phyloP scores from a whole-genome alignment of 2,113 vertebrate species.

The Lampris megalopsis region DNA sequence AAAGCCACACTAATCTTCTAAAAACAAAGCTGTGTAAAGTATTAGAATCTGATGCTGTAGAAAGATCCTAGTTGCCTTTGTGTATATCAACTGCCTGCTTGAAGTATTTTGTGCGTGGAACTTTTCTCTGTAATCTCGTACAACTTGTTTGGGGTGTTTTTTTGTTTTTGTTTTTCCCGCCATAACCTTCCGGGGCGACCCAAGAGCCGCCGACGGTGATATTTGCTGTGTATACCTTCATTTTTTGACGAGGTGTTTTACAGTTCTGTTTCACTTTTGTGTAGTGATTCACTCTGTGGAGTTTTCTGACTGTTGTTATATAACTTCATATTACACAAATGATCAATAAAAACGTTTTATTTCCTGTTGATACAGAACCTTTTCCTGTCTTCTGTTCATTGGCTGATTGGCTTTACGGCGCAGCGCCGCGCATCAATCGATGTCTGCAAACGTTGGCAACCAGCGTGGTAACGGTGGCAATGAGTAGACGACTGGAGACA shows the following conservation, averaged over 20 bases:
- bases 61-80: slow-evolving; percentile 99
- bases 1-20: slow-evolving; percentile 90
- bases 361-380: slow-evolving; percentile 94
- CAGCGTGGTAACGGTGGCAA: too few relatives aligned
- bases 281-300: slow-evolving; percentile 98
- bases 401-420: too few relatives aligned
- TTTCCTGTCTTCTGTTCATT: slow-evolving; percentile 59
- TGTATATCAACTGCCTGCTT: slow-evolving; percentile 99
- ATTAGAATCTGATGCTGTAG: slow-evolving; percentile 98
- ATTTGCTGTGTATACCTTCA: slow-evolving; percentile 98
- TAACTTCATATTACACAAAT: slow-evolving; percentile 97
- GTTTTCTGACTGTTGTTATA: slow-evolving; percentile 99
- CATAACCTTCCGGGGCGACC: slow-evolving; percentile 88
- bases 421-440: too few relatives aligned
- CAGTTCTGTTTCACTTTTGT: slow-evolving; percentile 97
- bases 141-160: slow-evolving; percentile 95
- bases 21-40: slow-evolving; percentile 96
- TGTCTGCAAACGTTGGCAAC: too few relatives aligned
- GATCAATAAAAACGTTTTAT: slow-evolving; percentile 99
- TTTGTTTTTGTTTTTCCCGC: slow-evolving; percentile 80
- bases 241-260: slow-evolving; percentile 97
- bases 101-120: slow-evolving; percentile 97
- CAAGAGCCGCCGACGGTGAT: slow-evolving; percentile 89
- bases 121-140: slow-evolving; percentile 97
- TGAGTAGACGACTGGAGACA: too few relatives aligned